Evolutionary conservation across 2,888 invertebrate genomes (phyloP).

Genomic region (Pandemis cinnamomeana): DNA sequence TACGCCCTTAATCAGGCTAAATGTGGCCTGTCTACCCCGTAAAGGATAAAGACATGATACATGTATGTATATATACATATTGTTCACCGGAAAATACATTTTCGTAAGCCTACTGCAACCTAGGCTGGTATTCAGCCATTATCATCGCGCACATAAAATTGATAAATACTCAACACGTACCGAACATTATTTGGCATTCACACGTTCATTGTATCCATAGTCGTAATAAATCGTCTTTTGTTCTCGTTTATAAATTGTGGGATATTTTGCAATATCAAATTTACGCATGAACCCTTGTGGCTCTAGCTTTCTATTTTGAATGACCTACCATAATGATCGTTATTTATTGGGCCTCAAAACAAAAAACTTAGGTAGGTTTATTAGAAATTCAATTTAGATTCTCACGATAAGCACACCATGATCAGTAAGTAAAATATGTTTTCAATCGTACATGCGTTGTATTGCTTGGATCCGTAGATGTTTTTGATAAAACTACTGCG

Average conservation of each 20-base stretch:
- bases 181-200: constrained; percentile 20
- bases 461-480: too few species aligned
- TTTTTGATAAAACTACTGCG: too few species aligned
- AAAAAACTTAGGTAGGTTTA: not conserved
- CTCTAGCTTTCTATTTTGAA: constrained; percentile 16
- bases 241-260: constrained; percentile 33
- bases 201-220: constrained; percentile 24
- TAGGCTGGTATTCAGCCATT: not conserved
- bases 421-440: too few species aligned
- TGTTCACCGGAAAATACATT: not conserved
- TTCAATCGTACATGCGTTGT: too few species aligned
- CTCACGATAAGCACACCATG: too few species aligned
- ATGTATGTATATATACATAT: too few species aligned
- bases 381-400: too few species aligned
- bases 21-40: too few species aligned
- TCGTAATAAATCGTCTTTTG: constrained; percentile 35
- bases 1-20: too few species aligned
- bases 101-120: too few species aligned
- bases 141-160: constrained; percentile 9
- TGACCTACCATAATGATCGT: not conserved
- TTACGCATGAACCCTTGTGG: constrained; percentile 12
- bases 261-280: constrained; percentile 16
- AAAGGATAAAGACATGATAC: too few species aligned
- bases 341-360: not conserved
- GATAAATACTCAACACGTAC: constrained; percentile 11